These are phyloP conservation scores for Mesocentrotus franciscanus DNA, from an alignment of 53 echinoderm and acorn worm species.

Conservation along the genomic window DNA sequence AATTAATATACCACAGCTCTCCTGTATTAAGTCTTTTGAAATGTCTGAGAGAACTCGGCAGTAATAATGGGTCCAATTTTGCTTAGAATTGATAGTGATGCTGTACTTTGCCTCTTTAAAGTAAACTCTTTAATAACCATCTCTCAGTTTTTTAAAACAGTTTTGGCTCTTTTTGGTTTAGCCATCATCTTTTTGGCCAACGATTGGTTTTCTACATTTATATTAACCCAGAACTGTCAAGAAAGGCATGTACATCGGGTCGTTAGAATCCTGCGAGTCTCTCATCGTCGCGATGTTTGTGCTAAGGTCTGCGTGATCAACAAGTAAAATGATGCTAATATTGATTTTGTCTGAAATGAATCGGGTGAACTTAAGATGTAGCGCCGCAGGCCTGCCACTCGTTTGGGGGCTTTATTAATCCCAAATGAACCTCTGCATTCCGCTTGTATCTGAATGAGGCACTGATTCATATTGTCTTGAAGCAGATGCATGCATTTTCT, in stretches of 20 bases:
- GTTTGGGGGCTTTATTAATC: slow-evolving; percentile 48
- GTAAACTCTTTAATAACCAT: background rate
- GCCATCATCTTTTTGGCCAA: background rate
- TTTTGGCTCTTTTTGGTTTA: background rate
- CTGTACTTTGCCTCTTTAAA: background rate
- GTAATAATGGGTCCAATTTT: no score
- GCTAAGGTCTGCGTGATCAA: slow-evolving; percentile 28
- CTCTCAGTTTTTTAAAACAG: background rate
- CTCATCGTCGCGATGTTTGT: background rate
- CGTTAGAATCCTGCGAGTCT: background rate
- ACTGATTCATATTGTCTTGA: background rate
- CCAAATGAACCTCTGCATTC: slow-evolving; percentile 31
- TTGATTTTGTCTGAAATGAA: slow-evolving; percentile 59
- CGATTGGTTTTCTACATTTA: background rate
- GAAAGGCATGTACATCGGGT: background rate
- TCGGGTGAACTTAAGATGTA: slow-evolving; percentile 24
- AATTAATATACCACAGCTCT: no score
- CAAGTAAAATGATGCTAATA: slow-evolving; percentile 61
- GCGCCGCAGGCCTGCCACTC: background rate
- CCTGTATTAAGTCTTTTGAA: no score
- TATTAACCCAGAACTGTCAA: slow-evolving; percentile 21
- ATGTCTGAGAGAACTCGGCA: no score
- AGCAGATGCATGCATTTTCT: background rate
- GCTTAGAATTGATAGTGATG: background rate
- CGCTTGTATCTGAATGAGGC: background rate